Conservation (phyloP, 1,140 invertebrate genomes). For the Colletes latitarsis region DNA sequence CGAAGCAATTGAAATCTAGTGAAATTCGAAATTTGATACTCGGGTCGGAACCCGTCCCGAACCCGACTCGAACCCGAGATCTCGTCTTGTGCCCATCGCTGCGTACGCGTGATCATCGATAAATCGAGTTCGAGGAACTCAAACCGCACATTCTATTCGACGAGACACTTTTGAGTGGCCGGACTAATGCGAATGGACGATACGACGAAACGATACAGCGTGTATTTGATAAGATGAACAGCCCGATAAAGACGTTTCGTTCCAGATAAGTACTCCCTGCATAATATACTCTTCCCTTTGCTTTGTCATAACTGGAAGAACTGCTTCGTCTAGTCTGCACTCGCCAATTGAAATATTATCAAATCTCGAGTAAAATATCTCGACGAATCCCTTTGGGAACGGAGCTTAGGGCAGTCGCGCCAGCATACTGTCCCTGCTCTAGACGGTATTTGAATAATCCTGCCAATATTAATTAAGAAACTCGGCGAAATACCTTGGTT, state of each 20-base stretch:
- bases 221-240: slow-evolving; percentile 47
- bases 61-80: too few relatives aligned
- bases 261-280: slow-evolving; percentile 20
- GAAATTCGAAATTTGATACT: too few relatives aligned
- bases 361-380: background rate
- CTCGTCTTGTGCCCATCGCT: too few relatives aligned
- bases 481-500: too few relatives aligned
- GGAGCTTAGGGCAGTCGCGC: background rate
- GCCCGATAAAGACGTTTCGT: slow-evolving; percentile 21
- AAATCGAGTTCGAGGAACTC: slow-evolving; percentile 39
- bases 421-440: background rate
- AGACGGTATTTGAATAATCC: slow-evolving; percentile 5
- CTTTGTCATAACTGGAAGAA: slow-evolving; percentile 14
- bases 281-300: slow-evolving; percentile 7
- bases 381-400: background rate
- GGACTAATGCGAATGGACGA: slow-evolving; percentile 10
- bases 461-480: background rate
- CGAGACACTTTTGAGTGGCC: background rate
- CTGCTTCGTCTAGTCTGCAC: background rate
- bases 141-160: slow-evolving; percentile 8
- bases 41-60: too few relatives aligned
- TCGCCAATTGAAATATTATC: slow-evolving; percentile 29
- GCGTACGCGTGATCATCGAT: slow-evolving; percentile 33
- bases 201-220: slow-evolving; percentile 22
- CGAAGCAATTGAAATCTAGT: too few relatives aligned